Evolutionary conservation across 2,888 invertebrate genomes (phyloP), one percentile per base, ranked within the genome.

Genomic region (Strigamia crassipes): DNA sequence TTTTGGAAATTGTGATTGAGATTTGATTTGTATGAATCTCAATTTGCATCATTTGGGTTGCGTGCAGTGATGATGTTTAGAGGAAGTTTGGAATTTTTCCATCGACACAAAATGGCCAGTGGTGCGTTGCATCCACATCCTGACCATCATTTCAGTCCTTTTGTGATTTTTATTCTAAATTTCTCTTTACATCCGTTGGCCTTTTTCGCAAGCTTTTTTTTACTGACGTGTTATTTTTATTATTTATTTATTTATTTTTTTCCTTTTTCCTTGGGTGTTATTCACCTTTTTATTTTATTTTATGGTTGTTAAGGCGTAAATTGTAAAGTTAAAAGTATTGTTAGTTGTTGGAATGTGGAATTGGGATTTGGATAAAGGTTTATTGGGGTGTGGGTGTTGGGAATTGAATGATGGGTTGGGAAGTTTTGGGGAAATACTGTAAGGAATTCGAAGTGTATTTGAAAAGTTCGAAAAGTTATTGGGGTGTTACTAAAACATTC

Each of bases 61-160:
- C 61, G 61, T 61, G 61, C 61, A 23, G 61, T 9, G 46, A 46
- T 61, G 61, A 61, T 61, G 61, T 61, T 61, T 61, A 9, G 61
- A 61, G 61, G 61, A 61, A 61, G 61, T 61, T 51, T 21, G 61
- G n/a, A 8, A 61, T 61, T 61, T 61, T 61, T 21, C 21, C 61
- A 61, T 78, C 78, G 78, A 41, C 15, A 78, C 78, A 78, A 78
- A 78, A 78, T 78, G 31, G 0, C 15, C 34, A 31, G 78, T 78
- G 34, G 23, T 38, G 78, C 41, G 78, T 78, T 78, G 18, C 78
- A 78, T 41, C 41, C 34, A 78, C 78, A 78, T 78, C 78, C 78
- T 78, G 78, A 34, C 78, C 34, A 78, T 61, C 61, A 61, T 61
- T 61, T 61, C 61, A 61, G 18, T 23, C 12, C 61, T 61, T 61